These are phyloP conservation scores for Periphyllus acericola DNA, from an alignment of 2,888 invertebrate genomes.

Conservation along the genomic window DNA sequence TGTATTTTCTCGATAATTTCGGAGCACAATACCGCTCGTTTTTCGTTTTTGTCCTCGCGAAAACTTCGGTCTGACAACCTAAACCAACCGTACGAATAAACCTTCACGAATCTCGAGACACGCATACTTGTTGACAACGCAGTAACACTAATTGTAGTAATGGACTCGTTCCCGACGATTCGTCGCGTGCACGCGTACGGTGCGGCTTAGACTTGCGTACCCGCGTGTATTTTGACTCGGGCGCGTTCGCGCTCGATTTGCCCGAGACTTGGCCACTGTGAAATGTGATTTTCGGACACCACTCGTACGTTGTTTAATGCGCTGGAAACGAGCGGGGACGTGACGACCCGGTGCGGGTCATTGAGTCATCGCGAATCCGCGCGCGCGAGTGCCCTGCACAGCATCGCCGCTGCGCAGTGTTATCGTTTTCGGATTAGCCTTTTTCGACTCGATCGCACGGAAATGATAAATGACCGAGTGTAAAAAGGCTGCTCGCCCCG, in stretches of 20 bases:
- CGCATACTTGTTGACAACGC: neutral
- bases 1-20: neutral
- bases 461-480: constrained; percentile 54
- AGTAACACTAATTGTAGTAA: too few relatives aligned
- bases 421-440: constrained; percentile 61
- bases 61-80: neutral
- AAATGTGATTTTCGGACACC: constrained; percentile 50
- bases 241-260: neutral
- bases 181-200: neutral
- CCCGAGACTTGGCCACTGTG: constrained; percentile 24
- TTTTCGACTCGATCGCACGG: constrained; percentile 57
- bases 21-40: neutral
- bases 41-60: neutral
- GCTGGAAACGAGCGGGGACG: constrained; percentile 31
- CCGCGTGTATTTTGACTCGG: neutral
- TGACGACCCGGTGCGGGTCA: constrained; percentile 10
- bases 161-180: neutral
- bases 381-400: too few relatives aligned
- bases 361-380: constrained; percentile 31
- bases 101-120: neutral
- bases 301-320: constrained; percentile 30
- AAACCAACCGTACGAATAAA: neutral
- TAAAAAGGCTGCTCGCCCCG: constrained; percentile 32
- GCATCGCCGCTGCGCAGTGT: too few relatives aligned
- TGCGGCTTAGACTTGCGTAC: too few relatives aligned